Conservation (phyloP, 2,888 invertebrate species). For the Acrocyrtus sp. region DNA sequence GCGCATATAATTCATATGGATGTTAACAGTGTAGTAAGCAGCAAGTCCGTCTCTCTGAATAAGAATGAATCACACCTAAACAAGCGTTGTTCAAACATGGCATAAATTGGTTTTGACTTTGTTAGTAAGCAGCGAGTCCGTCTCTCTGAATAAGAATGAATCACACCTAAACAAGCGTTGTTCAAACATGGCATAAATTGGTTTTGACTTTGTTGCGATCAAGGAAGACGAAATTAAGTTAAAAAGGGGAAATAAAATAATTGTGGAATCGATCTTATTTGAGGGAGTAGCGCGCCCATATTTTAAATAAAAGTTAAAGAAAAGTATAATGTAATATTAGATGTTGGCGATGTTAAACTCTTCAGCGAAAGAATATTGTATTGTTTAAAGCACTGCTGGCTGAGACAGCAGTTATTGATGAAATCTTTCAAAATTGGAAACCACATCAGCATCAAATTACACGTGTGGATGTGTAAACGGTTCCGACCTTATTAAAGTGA, state of each 20-base stretch:
- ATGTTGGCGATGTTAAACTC: no score
- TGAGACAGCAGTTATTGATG: no score
- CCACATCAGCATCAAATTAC: constrained; percentile 30
- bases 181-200: constrained; percentile 29
- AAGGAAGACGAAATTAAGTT: no score
- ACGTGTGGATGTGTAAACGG: not conserved
- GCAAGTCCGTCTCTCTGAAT: constrained; percentile 27
- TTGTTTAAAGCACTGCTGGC: no score
- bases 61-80: constrained; percentile 35
- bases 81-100: constrained; percentile 34
- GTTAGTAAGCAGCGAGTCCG: constrained; percentile 24
- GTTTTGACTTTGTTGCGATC: constrained; percentile 4
- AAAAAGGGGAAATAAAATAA: no score
- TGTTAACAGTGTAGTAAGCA: constrained; percentile 24
- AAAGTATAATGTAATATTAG: no score
- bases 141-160: constrained; percentile 30
- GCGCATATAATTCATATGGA: constrained; percentile 29
- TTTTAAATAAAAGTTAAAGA: no score
- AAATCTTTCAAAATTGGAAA: constrained; percentile 24
- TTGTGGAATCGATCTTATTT: no score
- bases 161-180: constrained; percentile 29
- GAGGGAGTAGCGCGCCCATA: no score
- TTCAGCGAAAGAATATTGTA: no score
- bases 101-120: constrained; percentile 4
- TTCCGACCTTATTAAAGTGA: not conserved